A percentile compares a stretch with the other conserved stretches of the same genome.
These are phyloP conservation scores for Zaprionus ornatus DNA, from an alignment of 1,140 invertebrate species.

Conservation along the genomic window DNA sequence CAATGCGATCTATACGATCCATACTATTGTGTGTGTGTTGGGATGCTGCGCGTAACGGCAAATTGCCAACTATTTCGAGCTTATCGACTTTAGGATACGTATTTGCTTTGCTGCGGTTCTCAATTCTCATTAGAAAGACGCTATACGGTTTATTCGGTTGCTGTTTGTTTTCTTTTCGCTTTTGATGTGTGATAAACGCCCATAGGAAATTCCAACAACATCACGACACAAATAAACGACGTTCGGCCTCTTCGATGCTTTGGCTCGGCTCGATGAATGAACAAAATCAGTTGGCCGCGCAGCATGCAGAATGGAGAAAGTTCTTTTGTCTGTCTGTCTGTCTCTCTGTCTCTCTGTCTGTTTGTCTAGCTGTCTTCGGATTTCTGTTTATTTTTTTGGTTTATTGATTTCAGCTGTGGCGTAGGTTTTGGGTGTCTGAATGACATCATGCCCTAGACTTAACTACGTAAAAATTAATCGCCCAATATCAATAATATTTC, in stretches of 20 bases:
- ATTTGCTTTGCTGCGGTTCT: conserved; percentile 15
- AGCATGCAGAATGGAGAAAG: conserved; percentile 78
- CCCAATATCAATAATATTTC: not conserved
- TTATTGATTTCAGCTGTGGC: conserved; percentile 44
- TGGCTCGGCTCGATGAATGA: conserved; percentile 39
- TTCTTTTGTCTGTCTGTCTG: conserved; percentile 43
- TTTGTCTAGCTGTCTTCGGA: conserved; percentile 13
- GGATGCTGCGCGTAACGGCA: conserved; percentile 18
- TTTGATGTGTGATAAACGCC: conserved; percentile 34
- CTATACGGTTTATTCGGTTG: not conserved
- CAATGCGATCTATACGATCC: conserved; percentile 1
- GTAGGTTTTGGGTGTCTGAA: conserved; percentile 9
- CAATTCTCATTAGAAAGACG: conserved; percentile 17
- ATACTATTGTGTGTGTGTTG: not conserved
- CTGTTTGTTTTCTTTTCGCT: conserved; percentile 7
- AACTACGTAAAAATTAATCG: conserved; percentile 4
- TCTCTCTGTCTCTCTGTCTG: not conserved
- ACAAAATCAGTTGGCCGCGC: conserved; percentile 66
- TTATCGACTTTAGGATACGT: conserved; percentile 4
- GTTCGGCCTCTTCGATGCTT: conserved; percentile 19
- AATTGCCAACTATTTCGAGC: conserved; percentile 20
- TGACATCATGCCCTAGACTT: conserved; percentile 41
- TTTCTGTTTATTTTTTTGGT: conserved; percentile 51
- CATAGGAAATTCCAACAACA: conserved; percentile 38
- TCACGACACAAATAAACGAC: conserved; percentile 49